Conservation (phyloP, 2,113 vertebrate genomes). For the Panthera tigris region DNA sequence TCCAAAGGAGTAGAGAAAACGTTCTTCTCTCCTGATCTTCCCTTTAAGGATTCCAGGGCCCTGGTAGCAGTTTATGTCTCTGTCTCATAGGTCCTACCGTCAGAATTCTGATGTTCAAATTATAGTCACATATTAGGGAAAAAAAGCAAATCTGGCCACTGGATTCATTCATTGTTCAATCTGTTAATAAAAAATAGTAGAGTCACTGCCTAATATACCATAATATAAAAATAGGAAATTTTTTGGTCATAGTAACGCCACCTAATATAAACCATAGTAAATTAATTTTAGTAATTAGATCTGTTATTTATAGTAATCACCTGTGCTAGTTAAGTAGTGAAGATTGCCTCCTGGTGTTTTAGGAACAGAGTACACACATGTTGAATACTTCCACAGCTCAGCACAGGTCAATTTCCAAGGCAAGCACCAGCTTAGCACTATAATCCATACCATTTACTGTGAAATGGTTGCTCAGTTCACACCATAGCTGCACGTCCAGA, state of each 20-base stretch:
- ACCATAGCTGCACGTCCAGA: background rate
- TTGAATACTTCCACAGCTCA: background rate
- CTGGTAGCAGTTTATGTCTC: background rate
- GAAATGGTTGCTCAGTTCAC: background rate
- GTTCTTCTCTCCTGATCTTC: background rate
- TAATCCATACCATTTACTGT: background rate
- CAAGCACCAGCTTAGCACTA: background rate
- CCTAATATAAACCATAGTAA: background rate
- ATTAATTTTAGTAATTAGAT: background rate
- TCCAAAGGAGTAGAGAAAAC: background rate
- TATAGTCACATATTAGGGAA: background rate
- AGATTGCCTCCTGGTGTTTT: background rate
- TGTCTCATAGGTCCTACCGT: background rate
- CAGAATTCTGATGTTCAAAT: background rate
- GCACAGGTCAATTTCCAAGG: background rate
- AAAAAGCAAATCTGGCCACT: background rate
- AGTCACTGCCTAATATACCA: background rate
- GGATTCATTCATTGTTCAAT: background rate
- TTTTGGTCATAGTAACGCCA: background rate
- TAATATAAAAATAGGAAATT: constrained; percentile 6
- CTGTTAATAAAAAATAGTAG: background rate
- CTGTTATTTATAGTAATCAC: background rate
- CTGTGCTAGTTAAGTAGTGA: background rate
- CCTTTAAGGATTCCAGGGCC: background rate
- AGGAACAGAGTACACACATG: background rate